Percentiles rank a stretch among this genome's conserved stretches.
These are phyloP conservation scores for Trichonephila clavipes DNA, from an alignment of 1,140 invertebrate species.

Conservation along the genomic window DNA sequence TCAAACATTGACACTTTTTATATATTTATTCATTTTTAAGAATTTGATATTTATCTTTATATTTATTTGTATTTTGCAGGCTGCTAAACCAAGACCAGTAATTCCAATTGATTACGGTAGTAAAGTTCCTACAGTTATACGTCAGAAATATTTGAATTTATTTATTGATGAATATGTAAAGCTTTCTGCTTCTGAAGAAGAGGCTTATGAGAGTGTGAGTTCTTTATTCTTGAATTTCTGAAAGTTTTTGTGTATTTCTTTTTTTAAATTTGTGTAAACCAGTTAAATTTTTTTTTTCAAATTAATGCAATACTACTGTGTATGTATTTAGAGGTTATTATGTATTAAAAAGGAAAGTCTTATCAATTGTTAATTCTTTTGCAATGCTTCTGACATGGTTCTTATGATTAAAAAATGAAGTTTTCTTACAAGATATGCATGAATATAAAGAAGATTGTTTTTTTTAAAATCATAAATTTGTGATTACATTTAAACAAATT, in stretches of 20 bases:
- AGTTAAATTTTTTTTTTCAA: too few relatives aligned
- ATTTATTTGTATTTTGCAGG: neutral
- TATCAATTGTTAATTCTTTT: too few relatives aligned
- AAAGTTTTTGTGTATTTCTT: neutral
- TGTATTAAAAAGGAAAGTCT: too few relatives aligned
- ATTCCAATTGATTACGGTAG: slow-evolving; percentile 86
- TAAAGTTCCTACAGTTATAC: slow-evolving; percentile 91
- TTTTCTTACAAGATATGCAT: too few relatives aligned
- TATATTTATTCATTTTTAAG: neutral
- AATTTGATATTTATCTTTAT: neutral
- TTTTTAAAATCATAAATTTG: too few relatives aligned
- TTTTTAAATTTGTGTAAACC: neutral
- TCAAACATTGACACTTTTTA: neutral
- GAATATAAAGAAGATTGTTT: too few relatives aligned
- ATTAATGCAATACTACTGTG: too few relatives aligned
- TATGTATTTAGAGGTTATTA: too few relatives aligned
- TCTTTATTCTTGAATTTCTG: neutral
- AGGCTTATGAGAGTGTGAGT: slow-evolving; percentile 86
- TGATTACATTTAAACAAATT: too few relatives aligned
- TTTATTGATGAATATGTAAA: slow-evolving; percentile 93
- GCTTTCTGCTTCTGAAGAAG: slow-evolving; percentile 86
- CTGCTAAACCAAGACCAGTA: slow-evolving; percentile 81
- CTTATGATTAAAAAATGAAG: too few relatives aligned
- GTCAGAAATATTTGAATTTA: slow-evolving; percentile 91
- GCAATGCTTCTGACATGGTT: too few relatives aligned